A percentile compares a stretch with the other conserved stretches of the same genome.
Evolutionary conservation across 2,797 vertebrate species (phyloP).

Genomic region (Thaleichthys pacificus): DNA sequence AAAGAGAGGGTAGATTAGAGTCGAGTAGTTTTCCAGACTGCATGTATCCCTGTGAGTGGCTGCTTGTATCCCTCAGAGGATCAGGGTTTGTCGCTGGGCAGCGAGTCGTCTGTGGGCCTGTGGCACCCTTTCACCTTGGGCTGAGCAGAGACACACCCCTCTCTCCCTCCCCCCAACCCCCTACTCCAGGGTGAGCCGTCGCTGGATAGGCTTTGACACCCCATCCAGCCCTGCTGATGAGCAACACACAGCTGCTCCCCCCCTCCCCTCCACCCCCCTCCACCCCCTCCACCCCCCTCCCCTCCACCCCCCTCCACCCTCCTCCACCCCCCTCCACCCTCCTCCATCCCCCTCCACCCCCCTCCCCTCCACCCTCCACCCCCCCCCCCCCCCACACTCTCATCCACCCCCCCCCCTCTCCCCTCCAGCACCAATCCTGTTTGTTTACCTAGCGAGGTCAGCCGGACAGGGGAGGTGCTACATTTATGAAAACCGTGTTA

Average conservation of each 20-base stretch:
- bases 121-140: constrained; percentile 80
- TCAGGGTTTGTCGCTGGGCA: constrained; percentile 54
- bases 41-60: constrained; percentile 64
- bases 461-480: constrained; percentile 52
- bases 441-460: constrained; percentile 54
- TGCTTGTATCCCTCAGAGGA: constrained; percentile 66
- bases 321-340: constrained; percentile 13
- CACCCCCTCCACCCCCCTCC: constrained; percentile 16
- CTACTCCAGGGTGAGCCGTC: neutral
- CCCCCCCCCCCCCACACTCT: constrained; percentile 3
- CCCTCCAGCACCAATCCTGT: constrained; percentile 15
- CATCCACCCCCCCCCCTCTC: constrained; percentile 4
- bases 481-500: constrained; percentile 53
- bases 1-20: constrained; percentile 30
- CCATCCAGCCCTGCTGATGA: neutral
- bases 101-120: constrained; percentile 61
- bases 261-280: constrained; percentile 28
- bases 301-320: constrained; percentile 16
- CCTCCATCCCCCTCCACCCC: constrained; percentile 37
- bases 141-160: constrained; percentile 67
- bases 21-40: constrained; percentile 56
- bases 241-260: constrained; percentile 19
- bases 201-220: constrained; percentile 24
- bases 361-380: constrained; percentile 34
- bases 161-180: constrained; percentile 25